Evolutionary conservation across 2,888 invertebrate genomes (phyloP), one percentile per base, ranked within the genome.

Genomic region (Eilema depressum): DNA sequence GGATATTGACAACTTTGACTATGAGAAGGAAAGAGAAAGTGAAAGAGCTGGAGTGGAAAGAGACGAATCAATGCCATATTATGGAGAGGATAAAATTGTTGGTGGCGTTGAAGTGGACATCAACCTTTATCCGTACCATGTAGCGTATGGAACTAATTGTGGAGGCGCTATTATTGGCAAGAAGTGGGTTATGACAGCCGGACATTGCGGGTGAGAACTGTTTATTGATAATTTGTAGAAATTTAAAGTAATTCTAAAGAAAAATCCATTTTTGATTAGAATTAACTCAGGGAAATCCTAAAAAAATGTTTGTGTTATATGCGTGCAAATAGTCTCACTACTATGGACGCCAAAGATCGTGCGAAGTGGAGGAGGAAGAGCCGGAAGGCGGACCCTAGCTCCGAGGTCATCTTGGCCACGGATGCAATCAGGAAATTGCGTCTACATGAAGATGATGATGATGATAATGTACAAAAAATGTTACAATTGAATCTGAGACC

Each of bases 151-250:
- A 0, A 84, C 83, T 0, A 93, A 94, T 61, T 95, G 95, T 80
- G 95, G 95, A 62, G 95, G 93, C 3, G 93, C 95, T 14, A 92
- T 95, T 12, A 90, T 95, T 80, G 89, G 89, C 68, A 89, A 83
- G 37, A 88, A 88, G 70, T 95, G 95, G 94, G 83, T 92, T 0
- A 59, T 95, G 1, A 95, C 95, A 2, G 95, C 95, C 72, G 95
- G 92, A 68, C 95, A 95, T 86, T 95, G 95, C 85, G 94, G 94
- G 95, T 95, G 83, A 92, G 93, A 26, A 53, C n/a, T 63, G 3
- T 53, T 64, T 23, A 5, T 28, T 53, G 11, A 4, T 12, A 5
- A 28, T 20, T 14, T 12, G 14, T 63, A 33, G 10, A 0, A 10
- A 14, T 25, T 37, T 8, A 7, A 17, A 7, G 14, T 23, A 17